Evolutionary conservation across 2,797 vertebrate genomes (phyloP), one percentile per base, ranked within the genome.

Genomic region (Neomorphus geoffroyi): DNA sequence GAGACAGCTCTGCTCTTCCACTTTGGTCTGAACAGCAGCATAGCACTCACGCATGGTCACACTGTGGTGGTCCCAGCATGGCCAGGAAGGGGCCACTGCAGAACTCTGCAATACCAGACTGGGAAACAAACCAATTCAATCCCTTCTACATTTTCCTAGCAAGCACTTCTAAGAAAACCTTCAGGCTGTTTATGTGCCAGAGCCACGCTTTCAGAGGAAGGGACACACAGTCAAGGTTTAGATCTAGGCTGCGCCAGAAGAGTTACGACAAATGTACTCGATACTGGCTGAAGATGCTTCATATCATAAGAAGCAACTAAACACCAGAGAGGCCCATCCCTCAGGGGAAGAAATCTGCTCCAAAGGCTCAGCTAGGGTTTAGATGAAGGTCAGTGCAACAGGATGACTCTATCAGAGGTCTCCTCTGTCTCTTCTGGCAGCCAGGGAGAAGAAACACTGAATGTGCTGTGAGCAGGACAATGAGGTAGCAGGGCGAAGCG

Each of bases 61-160:
- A 1, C 54, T 7, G 3, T 27, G 9, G 26, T 0, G 16, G 11
- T 17, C 65, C 26, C 39, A 30, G 41, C 37, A 33, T 8, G 3
- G 0, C 35, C 69, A 12, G 13, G 2, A 30, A 46, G 30, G 61
- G 28, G 12, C 64, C 22, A 28, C 18, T 3, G 61, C 57, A 30
- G n/a, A n/a, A n/a, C n/a, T 17, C 35, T 51, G 28, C 10, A 45
- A 61, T 4, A 65, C 8, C 33, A 11, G 17, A 14, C 0, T 19
- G 23, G 60, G 45, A 92, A 67, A 61, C 50, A 58, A 72, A 54
- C 8, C 30, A 57, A 48, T 3, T 18, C 16, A 9, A 37, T 18
- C 28, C n/a, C 39, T 46, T 32, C 54, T 77, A 0, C 8, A 3
- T 33, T 58, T 78, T 72, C 79, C 61, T 95, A 54, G 35, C 60